Conservation (phyloP, 2,797 vertebrate species). For the Spinus pinus region DNA sequence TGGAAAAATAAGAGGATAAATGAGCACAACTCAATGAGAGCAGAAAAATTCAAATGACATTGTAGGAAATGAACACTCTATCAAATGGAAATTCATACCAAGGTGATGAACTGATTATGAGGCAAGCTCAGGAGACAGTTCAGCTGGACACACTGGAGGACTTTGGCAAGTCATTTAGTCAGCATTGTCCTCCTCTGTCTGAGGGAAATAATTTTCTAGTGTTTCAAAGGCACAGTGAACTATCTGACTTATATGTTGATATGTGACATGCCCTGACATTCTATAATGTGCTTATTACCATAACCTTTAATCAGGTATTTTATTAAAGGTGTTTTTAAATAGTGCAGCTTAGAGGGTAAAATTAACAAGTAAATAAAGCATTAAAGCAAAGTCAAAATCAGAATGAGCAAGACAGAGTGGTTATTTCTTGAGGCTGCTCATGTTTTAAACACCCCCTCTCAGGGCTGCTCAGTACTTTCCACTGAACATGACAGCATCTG, state of each 20-base stretch:
- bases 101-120: not conserved
- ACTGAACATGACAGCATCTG: not conserved
- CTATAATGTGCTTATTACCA: not conserved
- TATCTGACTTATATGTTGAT: not conserved
- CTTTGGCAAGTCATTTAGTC: not conserved
- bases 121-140: not conserved
- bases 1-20: not conserved
- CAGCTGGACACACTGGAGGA: not conserved
- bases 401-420: not conserved
- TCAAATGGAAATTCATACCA: not conserved
- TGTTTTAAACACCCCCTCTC: not conserved
- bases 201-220: not conserved
- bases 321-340: not conserved
- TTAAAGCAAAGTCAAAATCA: not conserved
- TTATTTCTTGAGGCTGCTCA: constrained; percentile 1
- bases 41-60: not conserved
- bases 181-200: not conserved
- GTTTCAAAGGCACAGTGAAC: not conserved
- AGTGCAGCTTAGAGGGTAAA: not conserved
- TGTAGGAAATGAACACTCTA: not conserved
- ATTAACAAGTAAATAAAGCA: not conserved
- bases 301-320: not conserved
- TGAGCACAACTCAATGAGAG: not conserved
- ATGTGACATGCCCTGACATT: not conserved
- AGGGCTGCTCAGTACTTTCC: not conserved